Evolutionary conservation across 2,113 vertebrate genomes (phyloP), one percentile per base, ranked within the genome.

Genomic region (Nothoprocta pentlandii): DNA sequence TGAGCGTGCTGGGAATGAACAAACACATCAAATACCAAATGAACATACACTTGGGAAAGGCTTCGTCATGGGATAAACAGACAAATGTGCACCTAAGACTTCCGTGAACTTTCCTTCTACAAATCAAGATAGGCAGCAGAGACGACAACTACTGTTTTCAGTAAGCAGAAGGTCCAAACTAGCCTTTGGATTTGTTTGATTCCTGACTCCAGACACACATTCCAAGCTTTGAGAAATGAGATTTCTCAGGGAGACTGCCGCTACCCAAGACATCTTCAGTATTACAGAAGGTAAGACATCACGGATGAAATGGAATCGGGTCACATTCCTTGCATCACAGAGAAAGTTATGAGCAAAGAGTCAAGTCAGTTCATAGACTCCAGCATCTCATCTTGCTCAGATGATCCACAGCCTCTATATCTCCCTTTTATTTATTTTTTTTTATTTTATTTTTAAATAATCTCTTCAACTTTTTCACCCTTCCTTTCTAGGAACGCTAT

Each of bases 71-170:
- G 66, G 79, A 68, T 80, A 90, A 92, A 90, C 53, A 75, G 32
- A 58, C 23, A 81, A 79, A 19, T 56, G 73, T 26, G 51, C 74
- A 64, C 12, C 49, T 54, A 51, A 86, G 17, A 39, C 73, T 76
- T 51, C 16, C 58, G 69, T 39, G 13, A 61, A 64, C 56, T 78
- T 42, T 85, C 56, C 56, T 94, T 70, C 77, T 42, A 90, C 39
- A 92, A 81, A 94, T 89, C 77, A 92, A 92, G 73, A 71, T 67
- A 64, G 3, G 6, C 8, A 84, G n/a, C 61, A 93, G 47, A 86
- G 42, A 71, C 71, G 46, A 81, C 25, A 90, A 76, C 25, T 16
- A 16, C 87, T 56, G 58, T 88, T 84, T 93, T 14, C 34, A 71
- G 56, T 16, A 28, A 71, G 16, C 47, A 1, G 0, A 34, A 81